phyloP scores from a whole-genome alignment of 92 coral and sea anemone species.

The Micromussa lordhowensis region DNA sequence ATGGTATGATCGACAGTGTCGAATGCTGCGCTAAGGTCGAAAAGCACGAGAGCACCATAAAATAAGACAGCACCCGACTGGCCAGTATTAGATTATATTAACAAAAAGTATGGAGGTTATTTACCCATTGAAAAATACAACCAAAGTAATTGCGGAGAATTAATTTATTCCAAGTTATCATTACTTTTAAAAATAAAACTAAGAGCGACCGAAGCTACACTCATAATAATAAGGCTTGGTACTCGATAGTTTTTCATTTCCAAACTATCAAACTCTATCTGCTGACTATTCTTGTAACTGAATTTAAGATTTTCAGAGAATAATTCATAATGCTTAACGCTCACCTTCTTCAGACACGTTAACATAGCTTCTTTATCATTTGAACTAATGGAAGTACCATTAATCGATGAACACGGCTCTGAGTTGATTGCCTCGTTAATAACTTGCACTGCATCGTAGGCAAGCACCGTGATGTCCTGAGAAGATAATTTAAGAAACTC shows the following conservation, averaged over 20 bases:
- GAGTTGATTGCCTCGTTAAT: conserved; percentile 9
- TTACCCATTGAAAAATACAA: neutral
- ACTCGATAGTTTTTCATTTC: neutral
- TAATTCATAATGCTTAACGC: neutral
- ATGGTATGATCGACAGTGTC: no score
- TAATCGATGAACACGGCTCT: conserved; percentile 1
- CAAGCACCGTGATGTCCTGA: conserved; percentile 40
- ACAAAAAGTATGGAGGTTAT: neutral
- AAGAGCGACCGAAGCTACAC: neutral
- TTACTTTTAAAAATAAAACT: neutral
- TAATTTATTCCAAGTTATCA: no score
- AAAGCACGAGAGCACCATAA: no score
- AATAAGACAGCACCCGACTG: neutral
- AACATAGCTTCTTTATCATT: neutral
- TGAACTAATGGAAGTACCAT: neutral
- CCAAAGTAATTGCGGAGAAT: neutral
- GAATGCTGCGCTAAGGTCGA: no score
- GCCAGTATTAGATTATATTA: neutral
- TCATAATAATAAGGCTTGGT: neutral
- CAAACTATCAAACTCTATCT: neutral
- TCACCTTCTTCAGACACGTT: conserved; percentile 2
- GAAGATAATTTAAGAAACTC: neutral
- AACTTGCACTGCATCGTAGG: conserved; percentile 33
- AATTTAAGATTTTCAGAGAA: neutral
- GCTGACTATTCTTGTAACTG: neutral